Evolutionary conservation across 2,797 vertebrate species (phyloP).

Genomic region (Notolabrus celidotus): DNA sequence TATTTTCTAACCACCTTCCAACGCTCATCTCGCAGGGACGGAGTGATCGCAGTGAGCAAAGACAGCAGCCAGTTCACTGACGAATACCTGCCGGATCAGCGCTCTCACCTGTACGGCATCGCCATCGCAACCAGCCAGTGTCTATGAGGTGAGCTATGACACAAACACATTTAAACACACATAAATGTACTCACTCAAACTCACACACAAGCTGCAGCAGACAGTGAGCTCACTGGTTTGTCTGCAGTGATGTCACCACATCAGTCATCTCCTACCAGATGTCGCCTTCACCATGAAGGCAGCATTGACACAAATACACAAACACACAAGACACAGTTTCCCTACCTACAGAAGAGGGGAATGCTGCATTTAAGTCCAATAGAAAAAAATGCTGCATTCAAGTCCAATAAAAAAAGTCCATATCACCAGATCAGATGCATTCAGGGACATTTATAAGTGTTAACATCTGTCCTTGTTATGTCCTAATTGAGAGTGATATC

Average conservation of each 20-base stretch:
- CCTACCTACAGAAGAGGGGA: neutral
- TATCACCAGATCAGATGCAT: no score
- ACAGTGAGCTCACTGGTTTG: conserved; percentile 43
- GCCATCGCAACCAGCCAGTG: conserved; percentile 92
- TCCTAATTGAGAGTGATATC: no score
- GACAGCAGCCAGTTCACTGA: conserved; percentile 89
- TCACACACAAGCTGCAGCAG: conserved; percentile 1
- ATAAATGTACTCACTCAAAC: no score
- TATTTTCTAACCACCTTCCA: no score
- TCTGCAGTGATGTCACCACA: conserved; percentile 36
- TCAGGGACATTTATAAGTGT: no score
- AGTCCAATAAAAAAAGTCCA: neutral
- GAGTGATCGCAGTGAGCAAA: conserved; percentile 90
- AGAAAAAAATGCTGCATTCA: conserved; percentile 4
- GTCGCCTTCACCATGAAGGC: conserved; percentile 26
- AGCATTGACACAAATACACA: conserved; percentile 4
- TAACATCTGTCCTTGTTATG: no score
- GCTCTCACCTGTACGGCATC: conserved; percentile 97
- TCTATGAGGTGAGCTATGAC: conserved; percentile 86
- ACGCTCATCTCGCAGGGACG: conserved; percentile 85
- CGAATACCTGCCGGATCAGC: conserved; percentile 94
- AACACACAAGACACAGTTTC: no score
- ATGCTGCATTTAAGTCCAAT: conserved; percentile 2
- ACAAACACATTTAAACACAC: neutral
- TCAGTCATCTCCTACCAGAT: conserved; percentile 49